phyloP scores from a whole-genome alignment of 2,888 invertebrate genomes.

The Parthenolecanium corni region DNA sequence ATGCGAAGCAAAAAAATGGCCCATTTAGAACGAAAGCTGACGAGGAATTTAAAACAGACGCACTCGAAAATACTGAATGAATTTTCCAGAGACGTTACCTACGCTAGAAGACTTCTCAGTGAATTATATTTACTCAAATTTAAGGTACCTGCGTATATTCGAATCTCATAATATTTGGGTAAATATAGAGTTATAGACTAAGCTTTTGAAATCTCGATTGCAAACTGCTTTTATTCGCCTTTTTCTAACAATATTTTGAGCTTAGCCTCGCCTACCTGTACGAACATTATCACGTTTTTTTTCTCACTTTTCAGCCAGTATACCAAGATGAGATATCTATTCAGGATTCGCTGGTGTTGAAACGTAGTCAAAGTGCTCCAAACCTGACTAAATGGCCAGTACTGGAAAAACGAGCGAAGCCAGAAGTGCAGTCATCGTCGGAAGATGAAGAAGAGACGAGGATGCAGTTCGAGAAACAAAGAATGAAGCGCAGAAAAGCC shows the following conservation, averaged over 20 bases:
- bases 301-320: conserved; percentile 50
- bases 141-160: conserved; percentile 52
- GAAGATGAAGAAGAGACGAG: conserved; percentile 31
- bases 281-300: no score
- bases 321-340: conserved; percentile 45
- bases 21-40: conserved; percentile 62
- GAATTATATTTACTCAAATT: conserved; percentile 72
- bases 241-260: no score
- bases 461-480: conserved; percentile 30
- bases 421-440: conserved; percentile 16
- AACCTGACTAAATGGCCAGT: conserved; percentile 53
- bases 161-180: no score
- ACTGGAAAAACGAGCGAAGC: conserved; percentile 33
- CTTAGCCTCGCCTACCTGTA: no score
- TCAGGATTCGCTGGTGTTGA: conserved; percentile 26
- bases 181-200: no score
- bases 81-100: conserved; percentile 61
- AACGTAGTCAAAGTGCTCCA: conserved; percentile 58
- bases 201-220: no score
- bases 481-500: conserved; percentile 36
- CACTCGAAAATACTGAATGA: conserved; percentile 66
- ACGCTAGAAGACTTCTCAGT: conserved; percentile 60
- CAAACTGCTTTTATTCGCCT: no score
- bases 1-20: conserved; percentile 63
- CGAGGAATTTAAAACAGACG: conserved; percentile 62